Evolutionary conservation across 2,113 vertebrate species (phyloP).

Genomic region (Anguilla rostrata): DNA sequence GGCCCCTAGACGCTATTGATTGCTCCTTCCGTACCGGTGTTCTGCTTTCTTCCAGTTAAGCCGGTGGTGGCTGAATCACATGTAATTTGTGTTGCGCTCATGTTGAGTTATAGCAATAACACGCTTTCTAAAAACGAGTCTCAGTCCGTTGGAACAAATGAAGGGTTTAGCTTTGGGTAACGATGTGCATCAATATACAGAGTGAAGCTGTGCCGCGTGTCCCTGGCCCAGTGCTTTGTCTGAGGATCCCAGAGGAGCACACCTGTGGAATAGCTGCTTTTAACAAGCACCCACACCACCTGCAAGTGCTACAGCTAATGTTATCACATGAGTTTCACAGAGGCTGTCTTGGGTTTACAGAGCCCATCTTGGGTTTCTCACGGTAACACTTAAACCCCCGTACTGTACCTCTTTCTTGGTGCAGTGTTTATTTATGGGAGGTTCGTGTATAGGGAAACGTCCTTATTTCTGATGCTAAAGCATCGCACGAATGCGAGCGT

Average conservation of each 20-base stretch:
- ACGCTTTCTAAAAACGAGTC: background rate
- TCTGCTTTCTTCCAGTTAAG: background rate
- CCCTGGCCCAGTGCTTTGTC: background rate
- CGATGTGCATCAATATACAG: background rate
- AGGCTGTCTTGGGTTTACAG: too few relatives aligned
- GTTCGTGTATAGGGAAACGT: background rate
- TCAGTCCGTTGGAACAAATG: background rate
- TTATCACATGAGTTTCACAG: too few relatives aligned
- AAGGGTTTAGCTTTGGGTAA: background rate
- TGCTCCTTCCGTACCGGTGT: background rate
- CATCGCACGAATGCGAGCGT: too few relatives aligned
- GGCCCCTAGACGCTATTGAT: background rate
- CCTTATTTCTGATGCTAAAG: background rate
- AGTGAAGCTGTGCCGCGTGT: background rate
- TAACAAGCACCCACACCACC: background rate
- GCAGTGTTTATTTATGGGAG: background rate
- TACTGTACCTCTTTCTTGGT: background rate
- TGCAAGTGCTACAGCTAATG: background rate
- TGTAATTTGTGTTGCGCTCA: background rate
- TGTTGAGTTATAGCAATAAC: background rate
- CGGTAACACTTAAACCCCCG: too few relatives aligned
- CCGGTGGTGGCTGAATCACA: background rate
- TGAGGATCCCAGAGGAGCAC: background rate
- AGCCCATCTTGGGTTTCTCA: too few relatives aligned
- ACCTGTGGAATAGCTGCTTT: background rate